These are phyloP conservation scores for Alauda arvensis DNA, from an alignment of 2,797 vertebrate species.

Conservation along the genomic window DNA sequence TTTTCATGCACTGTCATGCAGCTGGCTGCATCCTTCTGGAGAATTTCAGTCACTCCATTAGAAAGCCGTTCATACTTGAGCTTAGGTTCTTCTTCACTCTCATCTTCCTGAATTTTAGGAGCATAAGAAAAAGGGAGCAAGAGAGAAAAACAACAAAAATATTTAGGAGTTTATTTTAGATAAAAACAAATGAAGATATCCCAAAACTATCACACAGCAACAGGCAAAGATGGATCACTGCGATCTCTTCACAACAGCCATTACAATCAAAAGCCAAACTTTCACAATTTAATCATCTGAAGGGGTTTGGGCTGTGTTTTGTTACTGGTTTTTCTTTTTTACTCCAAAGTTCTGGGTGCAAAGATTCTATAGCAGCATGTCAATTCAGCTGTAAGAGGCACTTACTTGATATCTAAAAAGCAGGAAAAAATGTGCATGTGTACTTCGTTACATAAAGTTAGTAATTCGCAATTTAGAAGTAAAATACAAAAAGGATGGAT, in stretches of 20 bases:
- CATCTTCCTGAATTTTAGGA: conserved; percentile 84
- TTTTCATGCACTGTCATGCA: conserved; percentile 98
- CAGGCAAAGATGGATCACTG: neutral
- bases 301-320: neutral
- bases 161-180: neutral
- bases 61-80: conserved; percentile 95
- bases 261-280: conserved; percentile 23
- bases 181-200: neutral
- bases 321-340: neutral
- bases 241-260: conserved; percentile 22
- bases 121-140: neutral
- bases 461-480: neutral
- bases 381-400: neutral
- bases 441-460: neutral
- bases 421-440: neutral
- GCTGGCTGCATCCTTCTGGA: conserved; percentile 95
- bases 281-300: neutral
- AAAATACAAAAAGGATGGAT: neutral
- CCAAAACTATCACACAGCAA: neutral
- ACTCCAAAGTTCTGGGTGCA: neutral
- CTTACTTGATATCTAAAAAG: neutral
- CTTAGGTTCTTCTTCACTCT: conserved; percentile 97
- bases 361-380: neutral
- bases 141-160: neutral
- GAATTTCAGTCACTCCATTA: conserved; percentile 94